phyloP scores from a whole-genome alignment of 2,888 invertebrate genomes.

The Gerris lacustris region DNA sequence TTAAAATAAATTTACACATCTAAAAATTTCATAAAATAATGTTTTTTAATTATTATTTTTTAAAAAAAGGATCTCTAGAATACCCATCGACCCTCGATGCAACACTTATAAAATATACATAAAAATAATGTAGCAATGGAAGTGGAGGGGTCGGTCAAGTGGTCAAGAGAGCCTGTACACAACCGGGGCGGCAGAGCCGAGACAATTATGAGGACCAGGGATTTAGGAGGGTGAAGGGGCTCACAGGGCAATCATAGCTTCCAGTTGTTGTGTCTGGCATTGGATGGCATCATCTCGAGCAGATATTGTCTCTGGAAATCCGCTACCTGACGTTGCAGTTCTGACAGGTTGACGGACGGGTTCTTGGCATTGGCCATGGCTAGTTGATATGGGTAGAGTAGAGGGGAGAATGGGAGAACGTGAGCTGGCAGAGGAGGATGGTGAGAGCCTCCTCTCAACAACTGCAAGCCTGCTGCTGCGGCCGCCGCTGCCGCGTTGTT shows the following conservation, averaged over 20 bases:
- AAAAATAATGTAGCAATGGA: neutral
- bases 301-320: conserved; percentile 89
- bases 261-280: conserved; percentile 41
- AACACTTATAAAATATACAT: neutral
- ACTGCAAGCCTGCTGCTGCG: conserved; percentile 41
- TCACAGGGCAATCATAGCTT: conserved; percentile 43
- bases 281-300: conserved; percentile 79
- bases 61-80: conserved; percentile 3
- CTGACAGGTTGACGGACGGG: conserved; percentile 48
- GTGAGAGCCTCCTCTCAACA: conserved; percentile 29
- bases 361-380: conserved; percentile 44
- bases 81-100: neutral
- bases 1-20: conserved; percentile 3
- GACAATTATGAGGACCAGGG: neutral
- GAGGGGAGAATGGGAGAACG: conserved; percentile 77
- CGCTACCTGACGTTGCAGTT: conserved; percentile 68
- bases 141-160: neutral
- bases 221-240: neutral
- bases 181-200: neutral
- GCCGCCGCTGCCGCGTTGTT: conserved; percentile 46
- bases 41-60: neutral
- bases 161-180: neutral
- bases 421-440: conserved; percentile 63
- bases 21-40: neutral
- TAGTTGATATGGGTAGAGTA: conserved; percentile 79